Percentiles rank a stretch among this genome's conserved stretches.
phyloP scores from a whole-genome alignment of 2,888 invertebrate species.

The Gymnosoma rotundatum region DNA sequence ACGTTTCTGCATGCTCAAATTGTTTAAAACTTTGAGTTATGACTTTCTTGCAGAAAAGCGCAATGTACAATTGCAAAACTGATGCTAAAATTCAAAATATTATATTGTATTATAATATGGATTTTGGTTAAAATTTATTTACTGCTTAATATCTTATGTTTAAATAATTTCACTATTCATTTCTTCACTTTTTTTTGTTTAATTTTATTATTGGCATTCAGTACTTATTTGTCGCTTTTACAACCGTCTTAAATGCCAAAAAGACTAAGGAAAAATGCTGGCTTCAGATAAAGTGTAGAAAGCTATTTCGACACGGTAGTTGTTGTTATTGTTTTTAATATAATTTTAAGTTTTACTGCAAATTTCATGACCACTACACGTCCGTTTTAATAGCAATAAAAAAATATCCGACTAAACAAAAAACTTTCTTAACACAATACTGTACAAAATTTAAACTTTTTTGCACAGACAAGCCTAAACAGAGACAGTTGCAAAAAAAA shows the following conservation, averaged over 20 bases:
- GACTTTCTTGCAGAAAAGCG: no score
- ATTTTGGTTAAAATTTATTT: not conserved
- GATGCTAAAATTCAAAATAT: no score
- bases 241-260: slow-evolving; percentile 19
- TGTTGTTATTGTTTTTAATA: slow-evolving; percentile 32
- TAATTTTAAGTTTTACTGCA: slow-evolving; percentile 61
- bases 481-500: not conserved
- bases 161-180: slow-evolving; percentile 27
- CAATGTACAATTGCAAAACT: no score
- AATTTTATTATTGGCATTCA: slow-evolving; percentile 50
- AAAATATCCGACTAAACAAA: slow-evolving; percentile 13
- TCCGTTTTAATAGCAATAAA: slow-evolving; percentile 54
- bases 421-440: slow-evolving; percentile 23
- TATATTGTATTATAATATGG: no score
- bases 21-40: no score
- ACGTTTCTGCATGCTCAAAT: no score
- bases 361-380: slow-evolving; percentile 67
- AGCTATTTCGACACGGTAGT: slow-evolving; percentile 54
- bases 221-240: slow-evolving; percentile 19
- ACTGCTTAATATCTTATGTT: slow-evolving; percentile 5
- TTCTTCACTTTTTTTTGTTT: not conserved
- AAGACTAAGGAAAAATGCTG: slow-evolving; percentile 32
- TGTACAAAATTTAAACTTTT: slow-evolving; percentile 1
- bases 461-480: slow-evolving; percentile 18
- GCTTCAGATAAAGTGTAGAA: slow-evolving; percentile 55